Conservation (phyloP, 2,888 invertebrate species). For the Epicampocera succincta region DNA sequence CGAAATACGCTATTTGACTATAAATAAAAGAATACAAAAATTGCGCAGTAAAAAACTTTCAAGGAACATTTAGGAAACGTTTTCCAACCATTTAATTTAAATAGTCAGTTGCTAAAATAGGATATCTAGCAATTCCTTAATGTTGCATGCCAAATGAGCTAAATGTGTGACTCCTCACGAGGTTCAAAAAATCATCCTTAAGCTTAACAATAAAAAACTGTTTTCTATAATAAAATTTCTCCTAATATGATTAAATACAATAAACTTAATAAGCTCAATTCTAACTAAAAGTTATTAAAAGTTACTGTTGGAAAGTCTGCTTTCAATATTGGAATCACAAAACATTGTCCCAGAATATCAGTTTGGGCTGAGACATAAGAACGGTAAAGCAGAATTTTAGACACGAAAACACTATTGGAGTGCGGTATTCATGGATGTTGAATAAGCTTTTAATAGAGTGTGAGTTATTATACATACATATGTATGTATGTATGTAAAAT, state of each 20-base stretch:
- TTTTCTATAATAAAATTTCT: background rate
- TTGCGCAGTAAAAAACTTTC: background rate
- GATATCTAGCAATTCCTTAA: background rate
- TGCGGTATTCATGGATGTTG: slow-evolving; percentile 9
- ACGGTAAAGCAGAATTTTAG: slow-evolving; percentile 10
- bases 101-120: background rate
- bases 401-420: slow-evolving; percentile 2
- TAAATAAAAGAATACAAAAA: background rate
- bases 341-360: slow-evolving; percentile 10
- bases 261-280: slow-evolving; percentile 1
- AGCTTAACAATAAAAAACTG: slow-evolving; percentile 5
- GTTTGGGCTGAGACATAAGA: slow-evolving; percentile 13
- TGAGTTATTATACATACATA: too few relatives aligned
- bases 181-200: background rate
- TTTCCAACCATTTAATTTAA: background rate
- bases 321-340: slow-evolving; percentile 3
- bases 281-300: background rate
- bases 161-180: background rate
- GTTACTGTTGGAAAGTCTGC: background rate
- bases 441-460: slow-evolving; percentile 8
- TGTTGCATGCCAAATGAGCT: background rate
- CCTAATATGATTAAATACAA: background rate
- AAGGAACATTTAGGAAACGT: background rate
- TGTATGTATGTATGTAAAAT: too few relatives aligned
- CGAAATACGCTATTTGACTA: background rate